Percentiles rank a stretch among this genome's conserved stretches.
Evolutionary conservation across 2,888 invertebrate genomes (phyloP).

Genomic region (Melanargia galathea): DNA sequence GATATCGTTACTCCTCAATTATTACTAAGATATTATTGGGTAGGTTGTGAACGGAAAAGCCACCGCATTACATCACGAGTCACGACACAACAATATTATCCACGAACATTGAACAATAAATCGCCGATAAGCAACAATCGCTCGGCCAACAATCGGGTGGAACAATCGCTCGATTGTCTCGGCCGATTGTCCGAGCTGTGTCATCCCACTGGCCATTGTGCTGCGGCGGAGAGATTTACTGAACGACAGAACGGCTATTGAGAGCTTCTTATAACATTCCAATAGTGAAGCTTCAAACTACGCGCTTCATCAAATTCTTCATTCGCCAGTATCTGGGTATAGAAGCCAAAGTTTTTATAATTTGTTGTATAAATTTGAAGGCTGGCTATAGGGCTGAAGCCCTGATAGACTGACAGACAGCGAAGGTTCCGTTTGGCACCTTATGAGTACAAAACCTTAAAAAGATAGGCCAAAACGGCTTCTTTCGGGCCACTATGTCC

Average conservation of each 20-base stretch:
- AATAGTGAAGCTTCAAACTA: too few species aligned
- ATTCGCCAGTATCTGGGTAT: too few species aligned
- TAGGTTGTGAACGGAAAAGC: background rate
- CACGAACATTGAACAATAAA: slow-evolving; percentile 31
- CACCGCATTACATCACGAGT: slow-evolving; percentile 20
- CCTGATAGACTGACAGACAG: too few species aligned
- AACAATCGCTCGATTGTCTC: slow-evolving; percentile 14
- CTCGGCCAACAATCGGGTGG: slow-evolving; percentile 34
- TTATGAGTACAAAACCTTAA: too few species aligned
- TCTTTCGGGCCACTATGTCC: background rate
- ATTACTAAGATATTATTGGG: background rate
- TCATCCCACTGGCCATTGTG: slow-evolving; percentile 18
- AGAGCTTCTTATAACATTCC: background rate
- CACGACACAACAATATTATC: slow-evolving; percentile 7
- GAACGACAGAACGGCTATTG: background rate
- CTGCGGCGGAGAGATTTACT: background rate
- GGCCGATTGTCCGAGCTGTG: slow-evolving; percentile 11
- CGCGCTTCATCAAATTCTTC: too few species aligned
- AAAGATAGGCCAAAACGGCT: background rate
- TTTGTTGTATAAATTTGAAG: too few species aligned
- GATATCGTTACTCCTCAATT: too few species aligned
- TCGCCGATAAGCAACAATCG: slow-evolving; percentile 39
- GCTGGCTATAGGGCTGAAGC: background rate
- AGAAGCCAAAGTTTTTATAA: too few species aligned
- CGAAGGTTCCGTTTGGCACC: too few species aligned